Conservation (phyloP, 2,113 vertebrate species). For the Callorhinus ursinus region DNA sequence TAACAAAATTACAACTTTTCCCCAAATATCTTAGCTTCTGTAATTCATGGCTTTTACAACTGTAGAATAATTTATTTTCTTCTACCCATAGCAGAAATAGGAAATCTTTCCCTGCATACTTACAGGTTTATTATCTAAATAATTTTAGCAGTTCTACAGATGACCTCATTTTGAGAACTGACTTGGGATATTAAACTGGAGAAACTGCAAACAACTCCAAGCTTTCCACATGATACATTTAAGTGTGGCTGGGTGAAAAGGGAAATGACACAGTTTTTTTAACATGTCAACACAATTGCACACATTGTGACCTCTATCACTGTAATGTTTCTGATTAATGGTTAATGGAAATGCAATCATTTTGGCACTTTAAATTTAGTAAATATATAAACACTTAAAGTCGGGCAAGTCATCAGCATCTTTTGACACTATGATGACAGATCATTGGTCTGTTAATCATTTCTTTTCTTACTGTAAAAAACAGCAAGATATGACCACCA, state of each 20-base stretch:
- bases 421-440: slow-evolving; percentile 6
- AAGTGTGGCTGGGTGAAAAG: neutral
- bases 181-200: slow-evolving; percentile 42
- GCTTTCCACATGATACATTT: slow-evolving; percentile 14
- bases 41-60: slow-evolving; percentile 47
- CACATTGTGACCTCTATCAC: neutral
- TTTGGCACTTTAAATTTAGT: neutral
- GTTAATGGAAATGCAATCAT: neutral
- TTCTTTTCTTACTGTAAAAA: slow-evolving; percentile 36
- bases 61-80: slow-evolving; percentile 65
- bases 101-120: slow-evolving; percentile 62
- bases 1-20: slow-evolving; percentile 39
- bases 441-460: neutral
- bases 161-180: slow-evolving; percentile 60
- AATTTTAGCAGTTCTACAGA: slow-evolving; percentile 59
- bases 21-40: slow-evolving; percentile 54
- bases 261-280: neutral
- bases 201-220: slow-evolving; percentile 50
- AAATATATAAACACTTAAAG: slow-evolving; percentile 21
- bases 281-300: neutral
- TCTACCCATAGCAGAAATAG: slow-evolving; percentile 35
- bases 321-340: neutral
- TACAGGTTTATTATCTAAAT: slow-evolving; percentile 61
- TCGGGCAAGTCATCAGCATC: neutral
- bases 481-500: neutral